Percentiles rank a stretch among this genome's conserved stretches.
phyloP scores from a whole-genome alignment of 2,113 vertebrate species.

The Marmota monax region DNA sequence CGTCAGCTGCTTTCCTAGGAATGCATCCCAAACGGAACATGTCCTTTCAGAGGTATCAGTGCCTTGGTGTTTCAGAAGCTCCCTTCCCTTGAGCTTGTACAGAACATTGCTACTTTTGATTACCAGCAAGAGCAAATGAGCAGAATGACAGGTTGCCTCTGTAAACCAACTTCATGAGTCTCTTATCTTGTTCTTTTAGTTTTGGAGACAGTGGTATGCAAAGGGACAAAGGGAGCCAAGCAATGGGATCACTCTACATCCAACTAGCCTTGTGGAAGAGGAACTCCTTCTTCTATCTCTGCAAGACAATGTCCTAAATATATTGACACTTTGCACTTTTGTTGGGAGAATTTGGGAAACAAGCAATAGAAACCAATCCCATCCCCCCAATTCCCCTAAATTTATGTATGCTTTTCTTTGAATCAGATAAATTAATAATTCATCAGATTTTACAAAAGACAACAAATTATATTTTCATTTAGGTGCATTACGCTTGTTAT shows the following conservation, averaged over 20 bases:
- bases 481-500: background rate
- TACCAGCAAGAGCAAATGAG: background rate
- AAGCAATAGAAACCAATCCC: background rate
- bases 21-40: background rate
- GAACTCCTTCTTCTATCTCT: accelerated
- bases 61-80: background rate
- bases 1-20: constrained; percentile 5
- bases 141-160: background rate
- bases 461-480: background rate
- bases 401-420: background rate
- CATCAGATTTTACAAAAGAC: background rate
- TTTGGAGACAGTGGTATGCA: background rate
- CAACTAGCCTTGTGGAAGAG: accelerated
- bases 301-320: background rate
- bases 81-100: background rate
- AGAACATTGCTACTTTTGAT: background rate
- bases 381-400: background rate
- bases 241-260: accelerated
- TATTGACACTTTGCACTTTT: accelerated
- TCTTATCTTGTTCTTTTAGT: background rate
- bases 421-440: background rate
- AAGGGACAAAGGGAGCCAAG: background rate
- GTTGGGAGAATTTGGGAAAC: background rate
- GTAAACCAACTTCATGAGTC: background rate
- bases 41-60: background rate